Base-by-base conservation (phyloP, 2,113 vertebrate genomes). In the Poeciliopsis retropinna region DNA sequence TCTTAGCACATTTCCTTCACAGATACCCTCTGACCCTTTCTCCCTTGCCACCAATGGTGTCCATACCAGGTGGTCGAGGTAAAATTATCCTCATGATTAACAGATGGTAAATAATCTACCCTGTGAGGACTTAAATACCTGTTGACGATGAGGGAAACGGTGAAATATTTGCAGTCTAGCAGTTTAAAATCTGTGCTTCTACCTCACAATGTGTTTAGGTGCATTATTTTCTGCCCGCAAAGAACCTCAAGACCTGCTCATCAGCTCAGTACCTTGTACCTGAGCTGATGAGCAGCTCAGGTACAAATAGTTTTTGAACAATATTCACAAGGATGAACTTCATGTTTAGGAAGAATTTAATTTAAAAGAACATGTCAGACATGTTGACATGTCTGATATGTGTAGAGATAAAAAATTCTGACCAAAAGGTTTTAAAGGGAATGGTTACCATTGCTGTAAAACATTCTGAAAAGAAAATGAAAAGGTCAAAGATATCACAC, bases 51-150 rank as follows among this genome's bases (percentile, higher is more conserved):
- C 67, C 72, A 66, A 30, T 72, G 31, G 54, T 60, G n/a, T 67
- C 69, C 63, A 12, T 44, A 60, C 75, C 87, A 89, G 82, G 76
- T 87, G 83, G 75, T 67, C 0, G 32, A 78, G 71, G 87, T 78
- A 75, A 80, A 64, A 76, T 67, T 79, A 77, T 76, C 73, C 71
- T 69, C 70, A 73, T n/a, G 62, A 70, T 76, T 66, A 83, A 76
- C 81, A 85, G 84, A 90, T 82, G 85, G 78, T 39, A 75, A 75
- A 64, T 80, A 67, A 81, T 87, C 81, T 72, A 77, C 47, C 37
- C 41, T 14, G 44, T 44, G 41, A 73, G 19, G 34, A 60, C 15
- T 34, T 9, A 78, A 88, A 84, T 85, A 82, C 72, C 77, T 54
- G 30, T 74, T 75, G 72, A 11, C 54, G 75, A 73, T 66, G 22